Evolutionary conservation across 2,113 vertebrate species (phyloP), one percentile per base, ranked within the genome.

Genomic region (Stercorarius parasiticus): DNA sequence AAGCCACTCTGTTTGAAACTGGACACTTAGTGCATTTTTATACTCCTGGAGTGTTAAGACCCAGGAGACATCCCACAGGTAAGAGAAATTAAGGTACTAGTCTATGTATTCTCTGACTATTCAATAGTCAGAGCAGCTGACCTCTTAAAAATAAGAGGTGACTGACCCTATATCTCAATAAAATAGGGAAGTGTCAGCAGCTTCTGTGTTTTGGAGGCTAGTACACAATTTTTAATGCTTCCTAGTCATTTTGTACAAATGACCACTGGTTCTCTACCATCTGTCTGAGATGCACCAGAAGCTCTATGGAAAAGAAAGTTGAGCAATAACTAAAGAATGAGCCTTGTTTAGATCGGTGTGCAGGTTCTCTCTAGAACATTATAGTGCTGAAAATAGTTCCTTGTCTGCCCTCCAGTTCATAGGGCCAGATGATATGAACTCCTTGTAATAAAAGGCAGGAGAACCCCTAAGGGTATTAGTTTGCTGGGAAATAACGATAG

Each of bases 341-440:
- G 22, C 23, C 80, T 73, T 7, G 4, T 94, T 74, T 89, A 77
- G 79, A 92, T 47, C 2, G 2, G 22, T n/a, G 77, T 89, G 43
- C 50, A 61, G 79, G 47, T 79, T 89, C 15, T 47, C 77, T 82
- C 94, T 74, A 89, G 69, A 86, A 96, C 82, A 88, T 95, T 66
- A 86, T 5, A 94, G 83, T 22, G 62, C 91, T 84, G 72, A 86
- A 97, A 82, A 93, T 80, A 97, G 94, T 66, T 94, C 94, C 94
- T 95, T 76, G 85, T 95, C 96, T 97, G 94, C 95, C 94, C 96
- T 88, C 81, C 92, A 97, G 97, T 98, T 98, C 97, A 97, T 36
- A 83, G 89, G 97, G 97, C 95, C 30, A 82, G 82, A 86, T 97
- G 94, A 96, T 97, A 96, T 96, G 96, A 97, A 97, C 91, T 91